Evolutionary conservation across 1,140 invertebrate genomes (phyloP).

Genomic region (Drosophila pruinosa): DNA sequence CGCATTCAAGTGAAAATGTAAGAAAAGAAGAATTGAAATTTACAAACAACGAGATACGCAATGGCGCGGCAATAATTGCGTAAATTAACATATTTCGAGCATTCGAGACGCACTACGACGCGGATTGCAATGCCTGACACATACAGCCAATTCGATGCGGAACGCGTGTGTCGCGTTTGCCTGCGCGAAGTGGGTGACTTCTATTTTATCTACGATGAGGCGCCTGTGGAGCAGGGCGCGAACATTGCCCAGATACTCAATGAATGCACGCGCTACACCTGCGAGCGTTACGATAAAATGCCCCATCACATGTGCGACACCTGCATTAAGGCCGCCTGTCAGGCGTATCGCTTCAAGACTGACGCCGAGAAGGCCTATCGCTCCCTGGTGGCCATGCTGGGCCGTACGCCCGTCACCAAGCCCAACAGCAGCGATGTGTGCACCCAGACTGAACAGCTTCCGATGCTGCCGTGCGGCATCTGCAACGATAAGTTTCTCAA

Average conservation of each 20-base stretch:
- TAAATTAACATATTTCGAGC: neutral
- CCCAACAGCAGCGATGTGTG: conserved; percentile 40
- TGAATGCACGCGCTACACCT: conserved; percentile 70
- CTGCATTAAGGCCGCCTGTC: conserved; percentile 60
- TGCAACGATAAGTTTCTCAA: conserved; percentile 68
- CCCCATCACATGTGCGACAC: conserved; percentile 64
- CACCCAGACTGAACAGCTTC: conserved; percentile 70
- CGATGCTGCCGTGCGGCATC: conserved; percentile 66
- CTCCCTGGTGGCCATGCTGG: conserved; percentile 52
- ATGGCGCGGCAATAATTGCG: conserved; percentile 8
- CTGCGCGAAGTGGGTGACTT: conserved; percentile 53
- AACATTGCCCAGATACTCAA: conserved; percentile 67
- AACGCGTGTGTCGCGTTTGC: conserved; percentile 73
- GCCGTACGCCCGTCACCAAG: conserved; percentile 26
- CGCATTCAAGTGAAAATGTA: conserved; percentile 22
- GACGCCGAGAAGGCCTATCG: conserved; percentile 68
- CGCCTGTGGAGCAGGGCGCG: conserved; percentile 54
- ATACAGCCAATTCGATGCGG: conserved; percentile 41
- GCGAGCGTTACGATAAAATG: conserved; percentile 58
- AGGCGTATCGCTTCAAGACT: conserved; percentile 70
- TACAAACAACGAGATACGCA: conserved; percentile 12
- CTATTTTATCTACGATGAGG: conserved; percentile 72
- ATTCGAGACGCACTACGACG: neutral
- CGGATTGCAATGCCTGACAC: conserved; percentile 23
- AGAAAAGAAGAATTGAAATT: neutral